A percentile compares a stretch with the other conserved stretches of the same genome.
Conservation (phyloP, 2,888 invertebrate genomes). For the Diplolepis rosae region DNA sequence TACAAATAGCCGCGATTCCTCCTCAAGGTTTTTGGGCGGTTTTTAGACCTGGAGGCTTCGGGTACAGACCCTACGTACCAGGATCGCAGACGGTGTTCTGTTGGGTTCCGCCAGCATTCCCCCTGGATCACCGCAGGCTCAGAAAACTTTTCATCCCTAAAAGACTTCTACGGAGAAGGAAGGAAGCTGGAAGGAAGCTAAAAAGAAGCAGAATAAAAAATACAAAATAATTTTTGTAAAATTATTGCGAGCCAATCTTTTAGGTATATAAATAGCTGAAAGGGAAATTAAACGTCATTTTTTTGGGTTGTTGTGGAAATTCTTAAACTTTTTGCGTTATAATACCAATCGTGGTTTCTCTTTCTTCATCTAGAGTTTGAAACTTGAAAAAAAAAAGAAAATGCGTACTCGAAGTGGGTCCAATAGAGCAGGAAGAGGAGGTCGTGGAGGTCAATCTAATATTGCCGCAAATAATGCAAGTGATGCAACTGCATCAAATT, state of each 20-base stretch:
- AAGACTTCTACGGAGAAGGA: not conserved
- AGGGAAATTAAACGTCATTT: not conserved
- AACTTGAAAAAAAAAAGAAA: too few species aligned
- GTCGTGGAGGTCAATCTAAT: too few species aligned
- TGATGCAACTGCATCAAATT: too few species aligned
- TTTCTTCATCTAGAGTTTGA: too few species aligned
- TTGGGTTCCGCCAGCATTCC: not conserved
- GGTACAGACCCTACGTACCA: not conserved
- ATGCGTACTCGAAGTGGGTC: too few species aligned
- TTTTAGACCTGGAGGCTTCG: not conserved
- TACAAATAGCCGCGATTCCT: not conserved
- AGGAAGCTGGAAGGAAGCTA: not conserved
- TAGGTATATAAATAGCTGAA: not conserved
- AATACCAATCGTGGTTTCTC: too few species aligned
- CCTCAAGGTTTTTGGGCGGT: constrained; percentile 12
- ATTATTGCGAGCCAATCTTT: not conserved
- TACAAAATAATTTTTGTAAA: not conserved
- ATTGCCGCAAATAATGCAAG: too few species aligned
- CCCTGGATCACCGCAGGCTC: not conserved
- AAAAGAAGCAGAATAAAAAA: not conserved
- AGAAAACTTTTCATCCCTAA: too few species aligned
- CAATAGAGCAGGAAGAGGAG: too few species aligned
- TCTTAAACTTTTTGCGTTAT: too few species aligned
- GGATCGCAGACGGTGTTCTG: not conserved
- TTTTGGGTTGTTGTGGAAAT: too few species aligned